These are phyloP conservation scores for Lepetodrilus schrolli DNA, from an alignment of 2,888 invertebrate species.

Conservation along the genomic window DNA sequence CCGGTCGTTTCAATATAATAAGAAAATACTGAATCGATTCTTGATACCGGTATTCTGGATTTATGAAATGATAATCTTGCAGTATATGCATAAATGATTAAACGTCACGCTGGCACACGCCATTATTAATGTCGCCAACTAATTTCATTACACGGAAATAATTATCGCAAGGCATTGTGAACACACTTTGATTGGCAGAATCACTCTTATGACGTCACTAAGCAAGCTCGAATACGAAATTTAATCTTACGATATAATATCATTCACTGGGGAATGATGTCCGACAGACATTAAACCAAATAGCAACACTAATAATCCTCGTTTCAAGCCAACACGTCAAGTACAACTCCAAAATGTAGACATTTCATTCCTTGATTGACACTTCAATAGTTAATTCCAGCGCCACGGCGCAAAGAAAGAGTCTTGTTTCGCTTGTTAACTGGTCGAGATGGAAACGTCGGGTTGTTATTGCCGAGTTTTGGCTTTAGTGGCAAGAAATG, in stretches of 20 bases:
- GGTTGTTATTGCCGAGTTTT: neutral
- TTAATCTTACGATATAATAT: neutral
- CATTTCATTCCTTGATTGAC: constrained; percentile 14
- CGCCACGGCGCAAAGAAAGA: neutral
- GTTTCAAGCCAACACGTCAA: neutral
- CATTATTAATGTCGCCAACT: too few relatives aligned
- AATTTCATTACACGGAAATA: too few relatives aligned
- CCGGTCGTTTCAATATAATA: too few relatives aligned
- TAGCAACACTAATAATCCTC: neutral
- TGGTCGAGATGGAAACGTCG: neutral
- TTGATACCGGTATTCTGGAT: too few relatives aligned
- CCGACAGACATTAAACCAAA: constrained; percentile 10
- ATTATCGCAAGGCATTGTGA: too few relatives aligned
- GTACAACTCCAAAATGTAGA: constrained; percentile 11
- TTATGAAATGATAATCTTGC: too few relatives aligned
- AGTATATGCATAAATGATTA: too few relatives aligned
- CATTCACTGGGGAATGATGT: neutral
- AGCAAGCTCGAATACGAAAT: neutral
- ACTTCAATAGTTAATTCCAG: constrained; percentile 13
- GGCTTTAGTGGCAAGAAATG: neutral
- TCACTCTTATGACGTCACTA: neutral
- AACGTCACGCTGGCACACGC: too few relatives aligned
- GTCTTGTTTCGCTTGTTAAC: neutral
- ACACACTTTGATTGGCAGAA: constrained; percentile 14
- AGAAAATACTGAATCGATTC: too few relatives aligned